phyloP scores from a whole-genome alignment of 1,140 invertebrate genomes.

The Heliconius eleuchia region DNA sequence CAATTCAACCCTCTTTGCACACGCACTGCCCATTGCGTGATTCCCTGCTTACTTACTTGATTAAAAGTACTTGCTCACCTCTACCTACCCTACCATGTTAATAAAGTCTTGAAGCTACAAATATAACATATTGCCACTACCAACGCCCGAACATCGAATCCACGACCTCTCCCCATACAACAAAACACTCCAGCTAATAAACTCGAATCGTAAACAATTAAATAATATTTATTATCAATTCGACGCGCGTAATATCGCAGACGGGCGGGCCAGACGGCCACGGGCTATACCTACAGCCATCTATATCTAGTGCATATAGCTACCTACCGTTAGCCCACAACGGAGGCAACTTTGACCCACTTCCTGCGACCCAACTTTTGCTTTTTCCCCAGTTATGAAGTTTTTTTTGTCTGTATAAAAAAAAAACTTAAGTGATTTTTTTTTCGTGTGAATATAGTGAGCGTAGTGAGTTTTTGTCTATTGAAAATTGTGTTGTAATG shows the following conservation, averaged over 20 bases:
- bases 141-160: too few species aligned
- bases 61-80: too few species aligned
- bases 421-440: background rate
- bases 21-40: too few species aligned
- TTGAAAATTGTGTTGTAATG: background rate
- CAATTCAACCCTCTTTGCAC: too few species aligned
- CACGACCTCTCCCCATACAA: background rate
- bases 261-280: constrained; percentile 40
- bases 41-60: too few species aligned
- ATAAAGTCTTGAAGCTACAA: too few species aligned
- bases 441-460: too few species aligned
- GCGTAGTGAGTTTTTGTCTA: background rate
- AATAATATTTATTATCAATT: constrained; percentile 52
- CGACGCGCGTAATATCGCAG: constrained; percentile 44
- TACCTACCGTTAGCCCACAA: constrained; percentile 14
- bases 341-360: constrained; percentile 63
- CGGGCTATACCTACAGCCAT: background rate
- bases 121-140: too few species aligned
- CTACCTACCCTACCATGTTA: too few species aligned
- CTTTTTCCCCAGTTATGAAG: constrained; percentile 38
- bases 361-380: constrained; percentile 54
- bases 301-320: constrained; percentile 5
- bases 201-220: constrained; percentile 26
- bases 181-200: background rate
- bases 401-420: constrained; percentile 8